Evolutionary conservation across 1,140 invertebrate species (phyloP).

Genomic region (Leptopilina clavipes): DNA sequence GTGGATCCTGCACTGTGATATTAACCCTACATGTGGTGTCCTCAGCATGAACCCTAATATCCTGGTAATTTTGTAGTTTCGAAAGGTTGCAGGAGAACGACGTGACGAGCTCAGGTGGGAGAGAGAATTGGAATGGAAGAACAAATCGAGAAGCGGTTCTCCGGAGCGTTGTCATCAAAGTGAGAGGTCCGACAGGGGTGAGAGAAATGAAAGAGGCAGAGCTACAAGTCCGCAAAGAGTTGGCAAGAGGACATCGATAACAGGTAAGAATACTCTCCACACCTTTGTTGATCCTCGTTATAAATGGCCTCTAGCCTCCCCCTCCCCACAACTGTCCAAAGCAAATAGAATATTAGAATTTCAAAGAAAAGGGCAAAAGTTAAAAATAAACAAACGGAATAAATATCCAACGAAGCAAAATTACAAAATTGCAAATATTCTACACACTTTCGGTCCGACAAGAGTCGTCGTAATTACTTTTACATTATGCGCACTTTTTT

Average conservation of each 20-base stretch:
- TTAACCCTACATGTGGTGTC: constrained; percentile 66
- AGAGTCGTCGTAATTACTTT: constrained; percentile 20
- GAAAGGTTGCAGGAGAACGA: constrained; percentile 76
- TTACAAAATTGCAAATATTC: too few relatives aligned
- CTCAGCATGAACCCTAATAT: constrained; percentile 67
- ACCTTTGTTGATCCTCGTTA: constrained; percentile 9
- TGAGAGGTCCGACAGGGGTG: constrained; percentile 32
- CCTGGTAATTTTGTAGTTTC: constrained; percentile 74
- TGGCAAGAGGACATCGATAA: constrained; percentile 50
- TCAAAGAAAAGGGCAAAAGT: background rate
- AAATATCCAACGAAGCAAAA: background rate
- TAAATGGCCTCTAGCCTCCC: background rate
- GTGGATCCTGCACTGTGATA: constrained; percentile 50
- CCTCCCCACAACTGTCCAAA: background rate
- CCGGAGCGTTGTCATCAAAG: constrained; percentile 64
- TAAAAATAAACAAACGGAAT: background rate
- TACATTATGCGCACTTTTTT: background rate
- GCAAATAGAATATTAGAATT: background rate
- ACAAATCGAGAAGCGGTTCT: constrained; percentile 71
- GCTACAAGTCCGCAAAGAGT: constrained; percentile 66
- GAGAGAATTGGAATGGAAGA: constrained; percentile 73
- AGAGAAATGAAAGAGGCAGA: constrained; percentile 51
- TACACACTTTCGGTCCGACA: too few relatives aligned
- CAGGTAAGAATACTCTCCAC: constrained; percentile 43
- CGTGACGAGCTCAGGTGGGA: constrained; percentile 74